Conservation (phyloP, 2,797 vertebrate genomes). For the Miichthys miiuy region DNA sequence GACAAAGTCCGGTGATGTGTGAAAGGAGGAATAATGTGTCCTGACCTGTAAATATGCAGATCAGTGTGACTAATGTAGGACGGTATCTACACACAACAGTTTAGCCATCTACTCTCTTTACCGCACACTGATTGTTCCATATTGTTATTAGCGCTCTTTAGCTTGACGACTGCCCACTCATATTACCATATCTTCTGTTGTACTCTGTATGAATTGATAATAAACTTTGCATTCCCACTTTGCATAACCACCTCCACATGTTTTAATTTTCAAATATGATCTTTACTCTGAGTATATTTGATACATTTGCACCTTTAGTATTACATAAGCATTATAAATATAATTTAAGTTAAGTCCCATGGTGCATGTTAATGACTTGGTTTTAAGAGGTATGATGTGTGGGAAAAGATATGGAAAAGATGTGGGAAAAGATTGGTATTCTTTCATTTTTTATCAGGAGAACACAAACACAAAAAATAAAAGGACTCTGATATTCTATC, state of each 20-base stretch:
- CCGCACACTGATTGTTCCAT: background rate
- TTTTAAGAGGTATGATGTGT: background rate
- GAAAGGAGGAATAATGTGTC: background rate
- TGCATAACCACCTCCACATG: constrained; percentile 2
- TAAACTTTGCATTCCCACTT: background rate
- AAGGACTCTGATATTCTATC: background rate
- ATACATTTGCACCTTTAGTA: background rate
- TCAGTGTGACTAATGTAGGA: background rate
- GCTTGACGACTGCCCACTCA: background rate
- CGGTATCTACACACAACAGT: background rate
- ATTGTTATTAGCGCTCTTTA: background rate
- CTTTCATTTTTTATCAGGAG: background rate
- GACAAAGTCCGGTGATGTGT: background rate
- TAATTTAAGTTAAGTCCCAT: background rate
- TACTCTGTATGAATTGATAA: background rate
- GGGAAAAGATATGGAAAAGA: background rate
- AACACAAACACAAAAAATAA: constrained; percentile 16
- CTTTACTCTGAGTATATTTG: background rate
- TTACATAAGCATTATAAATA: background rate
- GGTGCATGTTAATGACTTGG: constrained; percentile 6
- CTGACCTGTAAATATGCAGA: background rate
- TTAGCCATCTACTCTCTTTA: background rate
- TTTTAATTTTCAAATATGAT: background rate
- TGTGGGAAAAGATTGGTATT: background rate
- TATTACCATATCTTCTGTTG: background rate